Conservation (phyloP, 1,140 invertebrate species). For the Wiebesia pumilae region DNA sequence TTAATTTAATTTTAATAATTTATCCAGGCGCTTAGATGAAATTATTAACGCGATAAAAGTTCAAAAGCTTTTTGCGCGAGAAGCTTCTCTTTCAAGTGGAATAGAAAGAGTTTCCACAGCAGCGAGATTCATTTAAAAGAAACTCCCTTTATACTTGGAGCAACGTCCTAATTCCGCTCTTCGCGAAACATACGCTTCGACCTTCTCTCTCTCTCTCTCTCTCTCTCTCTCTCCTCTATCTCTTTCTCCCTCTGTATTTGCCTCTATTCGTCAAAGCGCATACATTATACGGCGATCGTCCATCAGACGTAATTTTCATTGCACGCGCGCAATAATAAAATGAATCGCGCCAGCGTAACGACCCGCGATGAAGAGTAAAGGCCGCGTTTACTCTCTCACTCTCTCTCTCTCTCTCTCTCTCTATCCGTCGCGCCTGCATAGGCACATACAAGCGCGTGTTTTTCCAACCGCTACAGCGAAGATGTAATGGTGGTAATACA, state of each 20-base stretch:
- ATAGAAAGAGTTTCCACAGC: not conserved
- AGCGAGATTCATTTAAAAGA: not conserved
- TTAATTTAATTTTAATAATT: no score
- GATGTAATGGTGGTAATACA: conserved; percentile 32
- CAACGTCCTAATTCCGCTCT: no score
- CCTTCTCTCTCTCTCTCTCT: not conserved
- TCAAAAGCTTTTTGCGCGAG: not conserved
- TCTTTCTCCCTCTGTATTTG: no score
- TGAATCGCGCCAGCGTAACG: not conserved
- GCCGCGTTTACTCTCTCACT: conserved; percentile 8
- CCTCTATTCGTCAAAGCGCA: not conserved
- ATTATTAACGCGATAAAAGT: not conserved
- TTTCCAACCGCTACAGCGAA: not conserved
- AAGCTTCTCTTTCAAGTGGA: not conserved
- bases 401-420: no score
- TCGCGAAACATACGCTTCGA: no score
- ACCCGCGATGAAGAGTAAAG: conserved; percentile 19
- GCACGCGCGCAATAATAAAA: conserved; percentile 11
- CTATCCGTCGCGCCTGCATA: not conserved
- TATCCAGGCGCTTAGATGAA: not conserved
- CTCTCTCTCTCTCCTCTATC: no score
- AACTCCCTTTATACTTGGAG: no score
- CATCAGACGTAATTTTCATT: conserved; percentile 38
- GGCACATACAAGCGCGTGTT: not conserved
- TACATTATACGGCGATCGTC: not conserved